A percentile compares a stretch with the other conserved stretches of the same genome.
phyloP scores from a whole-genome alignment of 1,140 invertebrate genomes.

The Adoxophyes honmai region DNA sequence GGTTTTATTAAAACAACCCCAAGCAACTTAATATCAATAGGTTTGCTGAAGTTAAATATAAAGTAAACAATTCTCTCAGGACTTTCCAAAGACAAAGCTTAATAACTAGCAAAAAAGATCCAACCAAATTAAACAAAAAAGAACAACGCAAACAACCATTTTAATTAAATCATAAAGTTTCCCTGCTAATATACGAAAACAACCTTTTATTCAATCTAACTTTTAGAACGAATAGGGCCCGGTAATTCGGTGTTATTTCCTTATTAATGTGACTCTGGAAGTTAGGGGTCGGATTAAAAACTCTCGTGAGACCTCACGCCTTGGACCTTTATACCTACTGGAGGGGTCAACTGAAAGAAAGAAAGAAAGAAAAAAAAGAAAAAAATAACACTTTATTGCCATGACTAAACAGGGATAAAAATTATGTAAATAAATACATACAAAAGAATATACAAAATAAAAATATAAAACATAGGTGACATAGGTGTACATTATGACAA shows the following conservation, averaged over 20 bases:
- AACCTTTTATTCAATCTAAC: slow-evolving; percentile 68
- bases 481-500: too few relatives aligned
- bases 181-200: slow-evolving; percentile 44
- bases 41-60: too few relatives aligned
- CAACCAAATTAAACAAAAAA: slow-evolving; percentile 6
- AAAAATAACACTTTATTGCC: too few relatives aligned
- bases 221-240: slow-evolving; percentile 45
- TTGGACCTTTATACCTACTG: too few relatives aligned
- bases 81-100: neutral
- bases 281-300: slow-evolving; percentile 62
- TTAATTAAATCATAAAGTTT: slow-evolving; percentile 56
- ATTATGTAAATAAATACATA: too few relatives aligned
- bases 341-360: neutral
- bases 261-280: slow-evolving; percentile 61
- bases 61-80: too few relatives aligned
- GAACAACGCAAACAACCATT: slow-evolving; percentile 16
- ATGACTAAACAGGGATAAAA: too few relatives aligned
- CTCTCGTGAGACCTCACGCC: slow-evolving; percentile 40
- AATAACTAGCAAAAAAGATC: neutral
- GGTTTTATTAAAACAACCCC: too few relatives aligned
- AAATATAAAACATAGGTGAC: too few relatives aligned
- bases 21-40: too few relatives aligned
- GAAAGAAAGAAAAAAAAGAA: too few relatives aligned
- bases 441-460: too few relatives aligned
- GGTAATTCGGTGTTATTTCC: slow-evolving; percentile 61